These are phyloP conservation scores for Merodon equestris DNA, from an alignment of 2,888 invertebrate genomes.

Conservation along the genomic window DNA sequence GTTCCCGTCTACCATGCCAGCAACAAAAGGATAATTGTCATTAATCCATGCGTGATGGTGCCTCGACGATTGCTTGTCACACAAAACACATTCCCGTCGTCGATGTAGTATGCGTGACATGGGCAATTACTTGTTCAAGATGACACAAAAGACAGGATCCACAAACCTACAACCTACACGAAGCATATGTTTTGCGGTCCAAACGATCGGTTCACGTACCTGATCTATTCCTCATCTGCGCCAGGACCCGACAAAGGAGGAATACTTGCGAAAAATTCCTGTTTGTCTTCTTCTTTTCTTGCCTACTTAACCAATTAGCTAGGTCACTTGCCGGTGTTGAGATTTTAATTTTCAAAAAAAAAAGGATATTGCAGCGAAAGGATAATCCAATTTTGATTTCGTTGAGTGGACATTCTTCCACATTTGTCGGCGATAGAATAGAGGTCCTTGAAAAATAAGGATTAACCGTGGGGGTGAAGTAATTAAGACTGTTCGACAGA, in stretches of 20 bases:
- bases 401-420: conserved; percentile 45
- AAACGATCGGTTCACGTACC: conserved; percentile 65
- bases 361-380: conserved; percentile 57
- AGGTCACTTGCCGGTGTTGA: conserved; percentile 57
- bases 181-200: conserved; percentile 62
- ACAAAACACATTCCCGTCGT: conserved; percentile 35
- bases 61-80: conserved; percentile 18
- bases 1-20: conserved; percentile 20
- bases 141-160: conserved; percentile 55
- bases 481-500: too few relatives aligned
- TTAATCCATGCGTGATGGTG: conserved; percentile 67
- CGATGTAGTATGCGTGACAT: conserved; percentile 65
- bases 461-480: too few relatives aligned
- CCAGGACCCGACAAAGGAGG: conserved; percentile 54
- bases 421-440: too few relatives aligned
- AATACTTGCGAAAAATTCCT: conserved; percentile 54
- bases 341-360: conserved; percentile 24
- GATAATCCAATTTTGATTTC: conserved; percentile 69
- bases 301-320: conserved; percentile 68
- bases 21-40: conserved; percentile 68
- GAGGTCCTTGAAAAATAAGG: too few relatives aligned
- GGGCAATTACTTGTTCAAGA: conserved; percentile 68
- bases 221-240: conserved; percentile 53
- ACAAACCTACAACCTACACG: conserved; percentile 32
- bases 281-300: conserved; percentile 38